Evolutionary conservation across 2,113 vertebrate species (phyloP).

Genomic region (Scartelaos histophorus): DNA sequence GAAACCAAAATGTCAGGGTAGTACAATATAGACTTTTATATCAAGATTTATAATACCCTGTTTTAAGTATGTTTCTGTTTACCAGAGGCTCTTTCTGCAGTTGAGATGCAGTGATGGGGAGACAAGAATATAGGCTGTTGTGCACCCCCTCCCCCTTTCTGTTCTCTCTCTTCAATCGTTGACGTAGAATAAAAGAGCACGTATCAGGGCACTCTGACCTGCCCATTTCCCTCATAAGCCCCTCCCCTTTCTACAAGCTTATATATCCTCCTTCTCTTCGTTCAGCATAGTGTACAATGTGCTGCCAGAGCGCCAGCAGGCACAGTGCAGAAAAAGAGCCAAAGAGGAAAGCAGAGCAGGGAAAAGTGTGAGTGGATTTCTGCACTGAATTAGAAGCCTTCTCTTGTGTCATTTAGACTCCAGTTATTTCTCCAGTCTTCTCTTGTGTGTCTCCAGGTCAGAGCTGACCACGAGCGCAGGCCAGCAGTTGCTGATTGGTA

Average conservation of each 20-base stretch:
- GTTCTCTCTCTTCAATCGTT: conserved; percentile 41
- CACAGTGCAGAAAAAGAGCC: conserved; percentile 51
- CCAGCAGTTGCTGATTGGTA: conserved; percentile 24
- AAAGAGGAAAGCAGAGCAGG: conserved; percentile 54
- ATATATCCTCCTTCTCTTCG: conserved; percentile 57
- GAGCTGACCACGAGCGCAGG: conserved; percentile 31
- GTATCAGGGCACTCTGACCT: conserved; percentile 40
- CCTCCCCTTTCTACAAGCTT: conserved; percentile 42
- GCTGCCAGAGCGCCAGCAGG: conserved; percentile 65
- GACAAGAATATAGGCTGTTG: conserved; percentile 55
- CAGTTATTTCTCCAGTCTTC: conserved; percentile 33
- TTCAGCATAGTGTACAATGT: conserved; percentile 70
- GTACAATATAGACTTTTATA: neutral
- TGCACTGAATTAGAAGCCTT: conserved; percentile 46
- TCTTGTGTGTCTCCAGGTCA: conserved; percentile 40
- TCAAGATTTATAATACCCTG: conserved; percentile 5
- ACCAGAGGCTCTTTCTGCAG: conserved; percentile 22
- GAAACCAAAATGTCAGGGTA: neutral
- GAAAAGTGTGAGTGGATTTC: conserved; percentile 68
- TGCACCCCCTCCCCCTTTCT: conserved; percentile 65
- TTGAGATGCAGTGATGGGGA: conserved; percentile 52
- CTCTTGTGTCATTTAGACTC: conserved; percentile 26
- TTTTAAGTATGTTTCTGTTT: neutral
- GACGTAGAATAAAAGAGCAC: conserved; percentile 66
- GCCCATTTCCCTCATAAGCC: conserved; percentile 29